Conservation (phyloP, 2,113 vertebrate species). For the Monarcha castaneiventris region DNA sequence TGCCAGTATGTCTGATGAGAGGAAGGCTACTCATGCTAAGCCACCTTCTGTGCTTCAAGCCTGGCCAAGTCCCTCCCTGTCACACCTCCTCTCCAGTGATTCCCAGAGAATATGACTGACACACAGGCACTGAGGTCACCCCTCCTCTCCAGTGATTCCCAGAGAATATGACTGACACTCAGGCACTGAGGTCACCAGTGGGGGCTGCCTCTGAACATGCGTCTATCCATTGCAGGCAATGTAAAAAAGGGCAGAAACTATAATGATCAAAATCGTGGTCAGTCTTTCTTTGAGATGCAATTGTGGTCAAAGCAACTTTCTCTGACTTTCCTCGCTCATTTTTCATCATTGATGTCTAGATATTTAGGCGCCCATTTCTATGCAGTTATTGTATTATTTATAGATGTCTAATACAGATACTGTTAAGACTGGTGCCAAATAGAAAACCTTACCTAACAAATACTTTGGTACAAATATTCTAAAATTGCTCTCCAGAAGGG, state of each 20-base stretch:
- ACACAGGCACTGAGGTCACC: fast-evolving
- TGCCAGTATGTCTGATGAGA: not conserved
- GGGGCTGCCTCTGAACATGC: not conserved
- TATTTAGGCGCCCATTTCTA: not conserved
- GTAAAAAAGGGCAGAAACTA: not conserved
- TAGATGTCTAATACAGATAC: not conserved
- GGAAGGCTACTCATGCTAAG: not conserved
- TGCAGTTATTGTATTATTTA: not conserved
- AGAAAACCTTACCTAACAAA: not conserved
- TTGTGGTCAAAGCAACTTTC: not conserved
- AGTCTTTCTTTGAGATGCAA: not conserved
- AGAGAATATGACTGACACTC: not conserved
- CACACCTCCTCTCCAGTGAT: not conserved
- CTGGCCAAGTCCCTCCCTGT: not conserved
- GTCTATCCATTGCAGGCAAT: not conserved
- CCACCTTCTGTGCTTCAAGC: fast-evolving
- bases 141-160: not conserved
- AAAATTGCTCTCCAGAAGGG: not conserved
- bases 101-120: not conserved
- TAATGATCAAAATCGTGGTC: not conserved
- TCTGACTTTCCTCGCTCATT: not conserved
- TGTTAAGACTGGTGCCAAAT: not conserved
- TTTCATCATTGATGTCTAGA: not conserved
- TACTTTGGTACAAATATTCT: not conserved
- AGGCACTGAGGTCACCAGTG: not conserved